Conservation (phyloP, 2,113 vertebrate genomes). For the Cyphomyrus plagiostoma region DNA sequence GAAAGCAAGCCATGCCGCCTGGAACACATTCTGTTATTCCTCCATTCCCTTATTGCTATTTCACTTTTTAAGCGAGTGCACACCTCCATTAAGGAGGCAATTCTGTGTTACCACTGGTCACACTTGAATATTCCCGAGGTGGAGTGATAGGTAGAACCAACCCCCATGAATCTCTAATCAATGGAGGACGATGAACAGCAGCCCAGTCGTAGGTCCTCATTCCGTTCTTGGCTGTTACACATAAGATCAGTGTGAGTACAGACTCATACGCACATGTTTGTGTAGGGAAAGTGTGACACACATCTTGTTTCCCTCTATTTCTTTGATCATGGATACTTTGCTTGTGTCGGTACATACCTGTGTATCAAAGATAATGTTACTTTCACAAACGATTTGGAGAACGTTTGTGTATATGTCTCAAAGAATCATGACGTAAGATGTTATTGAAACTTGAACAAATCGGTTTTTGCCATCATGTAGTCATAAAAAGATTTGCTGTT, state of each 20-base stretch:
- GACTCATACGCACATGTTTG: not conserved
- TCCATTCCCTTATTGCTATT: conserved; percentile 26
- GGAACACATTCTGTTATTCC: conserved; percentile 64
- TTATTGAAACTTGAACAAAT: conserved; percentile 2
- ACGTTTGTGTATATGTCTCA: not conserved
- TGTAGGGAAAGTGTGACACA: not conserved
- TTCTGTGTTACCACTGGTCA: conserved; percentile 41
- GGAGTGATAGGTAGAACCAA: not conserved
- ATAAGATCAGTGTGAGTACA: not conserved
- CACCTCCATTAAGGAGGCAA: conserved; percentile 37
- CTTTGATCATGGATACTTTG: not conserved
- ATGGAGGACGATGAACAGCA: not conserved
- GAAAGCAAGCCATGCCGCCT: conserved; percentile 72
- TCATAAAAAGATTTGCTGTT: not conserved
- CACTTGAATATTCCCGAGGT: conserved; percentile 7
- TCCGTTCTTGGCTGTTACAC: not conserved
- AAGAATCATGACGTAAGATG: not conserved
- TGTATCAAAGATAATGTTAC: not conserved
- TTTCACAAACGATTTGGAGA: not conserved
- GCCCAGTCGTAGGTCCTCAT: not conserved
- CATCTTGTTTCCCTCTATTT: not conserved
- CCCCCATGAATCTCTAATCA: not conserved
- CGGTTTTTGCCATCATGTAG: not conserved
- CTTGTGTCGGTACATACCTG: not conserved
- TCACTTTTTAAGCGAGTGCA: conserved; percentile 44